These are phyloP conservation scores for Gymnothorax javanicus DNA, from an alignment of 2,797 vertebrate species.

Conservation along the genomic window DNA sequence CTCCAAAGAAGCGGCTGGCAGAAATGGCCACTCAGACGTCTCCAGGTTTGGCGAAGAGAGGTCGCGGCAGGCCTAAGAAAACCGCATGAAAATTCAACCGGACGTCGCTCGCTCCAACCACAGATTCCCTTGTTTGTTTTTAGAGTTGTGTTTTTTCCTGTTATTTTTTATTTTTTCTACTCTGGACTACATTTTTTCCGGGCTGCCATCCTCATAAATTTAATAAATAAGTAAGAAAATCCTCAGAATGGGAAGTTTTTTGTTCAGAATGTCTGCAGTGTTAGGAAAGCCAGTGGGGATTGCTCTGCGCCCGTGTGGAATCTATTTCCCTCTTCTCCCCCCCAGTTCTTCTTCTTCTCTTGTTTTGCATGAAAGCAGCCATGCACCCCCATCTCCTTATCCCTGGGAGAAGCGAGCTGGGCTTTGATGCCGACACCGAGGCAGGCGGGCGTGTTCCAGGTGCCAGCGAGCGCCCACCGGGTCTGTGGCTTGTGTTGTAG, in stretches of 20 bases:
- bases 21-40: conserved; percentile 54
- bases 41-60: conserved; percentile 37
- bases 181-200: conserved; percentile 41
- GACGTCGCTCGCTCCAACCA: neutral
- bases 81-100: conserved; percentile 32
- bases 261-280: conserved; percentile 51
- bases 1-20: conserved; percentile 40
- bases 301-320: conserved; percentile 51
- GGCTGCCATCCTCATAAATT: conserved; percentile 39
- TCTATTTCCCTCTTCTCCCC: conserved; percentile 33
- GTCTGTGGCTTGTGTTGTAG: conserved; percentile 36
- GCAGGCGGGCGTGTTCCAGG: conserved; percentile 40
- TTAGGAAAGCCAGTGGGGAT: conserved; percentile 51
- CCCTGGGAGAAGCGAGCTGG: conserved; percentile 45
- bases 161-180: conserved; percentile 42
- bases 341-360: conserved; percentile 35
- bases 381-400: conserved; percentile 39
- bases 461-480: conserved; percentile 34
- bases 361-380: conserved; percentile 49
- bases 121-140: conserved; percentile 16
- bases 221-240: conserved; percentile 51
- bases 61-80: conserved; percentile 61
- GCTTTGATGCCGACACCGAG: conserved; percentile 50
- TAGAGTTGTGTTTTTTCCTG: conserved; percentile 25
- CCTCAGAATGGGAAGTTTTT: conserved; percentile 54